These are phyloP conservation scores for Nothocercus julius DNA, from an alignment of 2,113 vertebrate species.

Conservation along the genomic window DNA sequence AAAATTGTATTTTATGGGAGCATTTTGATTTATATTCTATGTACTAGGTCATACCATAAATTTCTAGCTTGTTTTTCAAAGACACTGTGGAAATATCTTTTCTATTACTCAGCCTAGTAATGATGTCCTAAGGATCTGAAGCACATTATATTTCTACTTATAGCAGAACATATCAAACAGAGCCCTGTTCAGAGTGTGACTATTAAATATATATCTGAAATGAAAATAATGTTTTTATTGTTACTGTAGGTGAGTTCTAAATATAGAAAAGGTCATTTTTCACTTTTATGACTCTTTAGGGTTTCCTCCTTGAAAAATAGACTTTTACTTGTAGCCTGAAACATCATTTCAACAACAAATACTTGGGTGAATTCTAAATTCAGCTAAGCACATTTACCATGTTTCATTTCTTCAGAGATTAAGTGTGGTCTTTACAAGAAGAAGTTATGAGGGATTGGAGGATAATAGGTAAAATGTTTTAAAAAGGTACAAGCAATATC, in stretches of 20 bases:
- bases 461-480: not conserved
- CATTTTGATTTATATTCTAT: not conserved
- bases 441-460: constrained; percentile 9
- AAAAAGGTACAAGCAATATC: not conserved
- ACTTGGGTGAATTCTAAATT: not conserved
- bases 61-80: not conserved
- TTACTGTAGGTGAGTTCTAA: not conserved
- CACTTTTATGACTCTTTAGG: not conserved
- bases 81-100: not conserved
- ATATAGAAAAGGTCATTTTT: not conserved
- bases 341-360: not conserved
- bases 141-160: not conserved
- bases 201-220: not conserved
- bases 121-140: not conserved
- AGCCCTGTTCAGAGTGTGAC: not conserved
- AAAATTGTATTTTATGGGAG: not conserved
- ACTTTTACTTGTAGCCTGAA: not conserved
- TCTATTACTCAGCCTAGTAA: not conserved
- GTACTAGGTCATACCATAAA: not conserved
- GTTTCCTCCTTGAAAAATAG: not conserved
- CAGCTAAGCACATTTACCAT: not conserved
- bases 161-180: not conserved
- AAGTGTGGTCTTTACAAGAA: not conserved
- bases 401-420: not conserved
- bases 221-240: not conserved